These are phyloP conservation scores for Pachypanchax playfairii DNA, from an alignment of 2,113 vertebrate genomes.

Conservation along the genomic window DNA sequence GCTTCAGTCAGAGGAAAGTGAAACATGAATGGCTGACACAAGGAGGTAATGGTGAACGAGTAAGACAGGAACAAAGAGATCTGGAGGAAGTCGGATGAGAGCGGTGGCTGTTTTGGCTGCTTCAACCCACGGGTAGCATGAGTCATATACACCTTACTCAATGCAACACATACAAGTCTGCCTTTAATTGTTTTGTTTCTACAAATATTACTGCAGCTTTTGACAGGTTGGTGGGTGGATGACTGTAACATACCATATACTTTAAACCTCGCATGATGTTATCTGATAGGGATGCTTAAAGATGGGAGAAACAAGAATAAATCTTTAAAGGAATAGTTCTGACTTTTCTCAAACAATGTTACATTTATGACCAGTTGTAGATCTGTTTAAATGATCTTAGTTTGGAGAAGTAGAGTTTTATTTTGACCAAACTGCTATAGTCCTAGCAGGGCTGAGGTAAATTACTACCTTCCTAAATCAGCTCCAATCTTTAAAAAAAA, in stretches of 20 bases:
- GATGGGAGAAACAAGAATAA: too few species aligned
- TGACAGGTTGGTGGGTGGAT: conserved; percentile 1
- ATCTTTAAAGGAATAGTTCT: too few species aligned
- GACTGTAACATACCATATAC: background rate
- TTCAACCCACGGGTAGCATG: conserved; percentile 52
- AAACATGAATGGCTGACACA: conserved; percentile 30
- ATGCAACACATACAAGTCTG: conserved; percentile 31
- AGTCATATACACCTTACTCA: conserved; percentile 57
- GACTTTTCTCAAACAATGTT: too few species aligned
- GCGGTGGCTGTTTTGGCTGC: conserved; percentile 42
- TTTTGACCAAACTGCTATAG: too few species aligned
- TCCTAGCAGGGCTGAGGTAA: too few species aligned
- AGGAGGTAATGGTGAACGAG: conserved; percentile 24
- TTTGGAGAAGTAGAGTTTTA: too few species aligned
- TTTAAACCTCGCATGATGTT: background rate
- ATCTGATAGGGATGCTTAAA: background rate
- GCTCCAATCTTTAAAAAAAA: too few species aligned
- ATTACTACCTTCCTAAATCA: too few species aligned
- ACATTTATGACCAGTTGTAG: too few species aligned
- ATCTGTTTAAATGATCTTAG: too few species aligned
- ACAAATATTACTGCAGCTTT: conserved; percentile 12
- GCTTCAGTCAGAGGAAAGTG: conserved; percentile 1
- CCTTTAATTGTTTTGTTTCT: conserved; percentile 45
- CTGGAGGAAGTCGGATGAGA: conserved; percentile 35
- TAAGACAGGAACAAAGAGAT: conserved; percentile 30